Evolutionary conservation across 2,888 invertebrate species (phyloP), one percentile per base, ranked within the genome.

Genomic region (Cepaea hortensis): DNA sequence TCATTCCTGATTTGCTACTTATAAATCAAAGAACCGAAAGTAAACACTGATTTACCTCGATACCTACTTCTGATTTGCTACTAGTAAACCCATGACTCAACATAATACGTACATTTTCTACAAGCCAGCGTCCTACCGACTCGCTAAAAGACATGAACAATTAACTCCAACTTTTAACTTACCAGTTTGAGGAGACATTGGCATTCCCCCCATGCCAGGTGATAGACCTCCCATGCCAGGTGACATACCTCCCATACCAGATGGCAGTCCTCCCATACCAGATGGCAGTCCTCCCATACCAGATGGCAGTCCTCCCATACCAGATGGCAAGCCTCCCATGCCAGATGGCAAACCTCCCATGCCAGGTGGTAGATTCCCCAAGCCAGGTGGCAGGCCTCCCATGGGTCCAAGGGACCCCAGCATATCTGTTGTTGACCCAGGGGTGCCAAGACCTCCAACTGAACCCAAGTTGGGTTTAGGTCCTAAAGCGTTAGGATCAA

Each of bases 361-460:
- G 5, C 68, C 55, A 1, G 50, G 5, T 7, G 50, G 20, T 5
- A 76, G n/a, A 9, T 5, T 11, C 20, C 50, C 50, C 3, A 55
- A 2, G 48, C 76, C 76, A n/a, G 3, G 18, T n/a, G 76, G 76
- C 20, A 9, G 7, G 35, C 35, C 35, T 35, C 35, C 35, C 35
- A 35, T 35, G 20, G 76, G 18, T 55, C 76, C 76, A 5, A 76
- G 55, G 0, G 76, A 55, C 4, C 20, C 76, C 55, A 76, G 55
- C 20, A 76, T 11, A 55, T 76, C 76, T 76, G 76, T 76, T 15
- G 76, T 15, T 7, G 76, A 50, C 3, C 76, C 76, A 18, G 76
- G 76, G 15, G 76, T 76, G 3, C 76, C 50, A 3, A 76, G 76
- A n/a, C 76, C 76, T n/a, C 76, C 76, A n/a, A 76, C n/a, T 13